These are phyloP conservation scores for Alexandromys fortis DNA, from an alignment of 2,113 vertebrate species.

Conservation along the genomic window DNA sequence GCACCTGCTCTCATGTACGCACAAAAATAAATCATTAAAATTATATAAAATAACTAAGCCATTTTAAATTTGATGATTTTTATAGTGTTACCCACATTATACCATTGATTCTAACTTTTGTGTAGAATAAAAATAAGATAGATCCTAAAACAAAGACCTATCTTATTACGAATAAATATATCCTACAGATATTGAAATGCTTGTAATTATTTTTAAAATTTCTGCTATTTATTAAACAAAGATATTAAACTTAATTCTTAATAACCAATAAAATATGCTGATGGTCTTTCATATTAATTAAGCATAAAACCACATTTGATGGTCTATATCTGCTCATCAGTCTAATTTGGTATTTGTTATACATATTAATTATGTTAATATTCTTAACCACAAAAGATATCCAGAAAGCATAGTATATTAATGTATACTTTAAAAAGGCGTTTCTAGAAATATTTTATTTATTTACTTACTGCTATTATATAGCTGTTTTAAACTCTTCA, in stretches of 20 bases:
- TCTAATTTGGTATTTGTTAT: background rate
- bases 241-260: background rate
- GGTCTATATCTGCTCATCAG: background rate
- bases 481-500: background rate
- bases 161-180: background rate
- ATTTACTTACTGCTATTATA: background rate
- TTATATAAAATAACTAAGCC: background rate
- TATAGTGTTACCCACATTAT: background rate
- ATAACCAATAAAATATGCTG: background rate
- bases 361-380: slow-evolving; percentile 16
- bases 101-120: background rate
- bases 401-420: background rate
- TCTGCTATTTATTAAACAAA: slow-evolving; percentile 12
- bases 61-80: background rate
- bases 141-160: background rate
- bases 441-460: background rate
- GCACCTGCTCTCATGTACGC: background rate
- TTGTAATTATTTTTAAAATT: background rate
- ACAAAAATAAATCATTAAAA: background rate
- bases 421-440: background rate
- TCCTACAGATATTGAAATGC: background rate
- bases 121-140: background rate
- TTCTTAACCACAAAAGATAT: background rate
- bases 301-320: background rate
- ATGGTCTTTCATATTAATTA: background rate